These are phyloP conservation scores for Scylla paramamosain DNA, from an alignment of 1,140 invertebrate genomes.

Conservation along the genomic window DNA sequence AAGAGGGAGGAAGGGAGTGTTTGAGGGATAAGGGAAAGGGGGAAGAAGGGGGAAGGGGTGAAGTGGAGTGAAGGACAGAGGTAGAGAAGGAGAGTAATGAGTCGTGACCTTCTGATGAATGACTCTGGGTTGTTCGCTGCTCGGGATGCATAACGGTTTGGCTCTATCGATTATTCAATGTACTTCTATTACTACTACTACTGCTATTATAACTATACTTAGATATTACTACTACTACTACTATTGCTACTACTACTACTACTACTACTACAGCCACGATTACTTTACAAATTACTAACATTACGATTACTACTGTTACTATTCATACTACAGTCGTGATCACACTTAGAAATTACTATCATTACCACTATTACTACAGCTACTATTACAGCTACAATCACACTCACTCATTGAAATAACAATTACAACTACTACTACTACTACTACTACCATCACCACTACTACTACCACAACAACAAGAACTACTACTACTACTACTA, in stretches of 20 bases:
- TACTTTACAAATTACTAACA: neutral
- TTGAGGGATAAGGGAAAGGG: neutral
- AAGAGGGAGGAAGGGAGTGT: neutral
- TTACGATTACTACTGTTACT: neutral
- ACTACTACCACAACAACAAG: too few species aligned
- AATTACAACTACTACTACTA: neutral
- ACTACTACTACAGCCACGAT: neutral
- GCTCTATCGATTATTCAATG: neutral
- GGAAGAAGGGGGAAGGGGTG: neutral
- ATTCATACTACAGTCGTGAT: neutral
- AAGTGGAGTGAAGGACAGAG: neutral
- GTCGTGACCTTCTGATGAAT: neutral
- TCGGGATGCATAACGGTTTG: neutral
- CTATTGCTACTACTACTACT: neutral
- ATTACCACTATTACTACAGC: neutral
- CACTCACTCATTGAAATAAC: neutral
- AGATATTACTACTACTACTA: neutral
- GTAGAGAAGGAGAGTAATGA: neutral
- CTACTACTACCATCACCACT: too few species aligned
- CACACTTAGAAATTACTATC: neutral
- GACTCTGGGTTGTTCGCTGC: neutral
- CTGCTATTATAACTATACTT: neutral
- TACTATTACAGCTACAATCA: neutral
- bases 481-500: too few species aligned
- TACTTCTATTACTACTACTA: neutral